These are phyloP conservation scores for Chiloscyllium punctatum DNA, from an alignment of 2,797 vertebrate species.

Conservation along the genomic window DNA sequence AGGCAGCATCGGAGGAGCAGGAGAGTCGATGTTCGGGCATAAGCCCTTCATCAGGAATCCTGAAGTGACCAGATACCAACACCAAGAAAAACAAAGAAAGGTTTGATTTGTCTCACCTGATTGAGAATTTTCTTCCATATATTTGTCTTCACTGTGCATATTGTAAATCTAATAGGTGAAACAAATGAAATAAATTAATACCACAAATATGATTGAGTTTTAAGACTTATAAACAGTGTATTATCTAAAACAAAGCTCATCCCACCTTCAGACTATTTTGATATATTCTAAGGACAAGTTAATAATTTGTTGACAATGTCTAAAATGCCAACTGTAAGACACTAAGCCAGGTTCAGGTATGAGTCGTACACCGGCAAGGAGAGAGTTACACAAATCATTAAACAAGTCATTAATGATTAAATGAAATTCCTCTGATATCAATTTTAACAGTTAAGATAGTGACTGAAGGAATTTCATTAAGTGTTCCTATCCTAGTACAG, in stretches of 20 bases:
- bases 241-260: neutral
- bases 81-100: neutral
- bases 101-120: constrained; percentile 65
- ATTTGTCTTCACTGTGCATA: constrained; percentile 67
- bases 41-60: too few relatives aligned
- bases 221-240: neutral
- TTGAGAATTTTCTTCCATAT: constrained; percentile 69
- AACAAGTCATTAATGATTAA: neutral
- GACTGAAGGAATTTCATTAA: neutral
- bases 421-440: neutral
- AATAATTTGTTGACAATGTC: neutral
- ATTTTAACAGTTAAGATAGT: neutral
- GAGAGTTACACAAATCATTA: neutral
- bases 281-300: too few relatives aligned
- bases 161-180: constrained; percentile 63
- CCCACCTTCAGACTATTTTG: neutral
- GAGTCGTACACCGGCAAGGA: neutral
- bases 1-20: too few relatives aligned
- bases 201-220: neutral
- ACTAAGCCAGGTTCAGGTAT: neutral
- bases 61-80: neutral
- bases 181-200: neutral
- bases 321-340: neutral
- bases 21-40: too few relatives aligned
- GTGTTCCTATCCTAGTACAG: too few relatives aligned